phyloP scores from a whole-genome alignment of 2,797 vertebrate genomes.

The Ptychobarbus kaznakovi region DNA sequence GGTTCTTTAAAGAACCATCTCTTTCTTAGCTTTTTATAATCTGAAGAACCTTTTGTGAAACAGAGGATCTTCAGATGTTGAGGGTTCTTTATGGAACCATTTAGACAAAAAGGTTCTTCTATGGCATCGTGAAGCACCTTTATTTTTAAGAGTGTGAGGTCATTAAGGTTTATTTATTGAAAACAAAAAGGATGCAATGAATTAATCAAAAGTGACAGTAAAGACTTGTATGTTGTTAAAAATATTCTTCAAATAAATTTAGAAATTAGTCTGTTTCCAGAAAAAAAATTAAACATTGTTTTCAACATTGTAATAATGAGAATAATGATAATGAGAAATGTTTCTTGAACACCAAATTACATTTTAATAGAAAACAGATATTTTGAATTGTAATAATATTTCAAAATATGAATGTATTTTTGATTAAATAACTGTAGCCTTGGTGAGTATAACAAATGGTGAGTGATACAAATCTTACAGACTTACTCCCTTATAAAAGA shows the following conservation, averaged over 20 bases:
- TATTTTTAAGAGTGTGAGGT: no score
- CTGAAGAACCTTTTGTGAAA: no score
- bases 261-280: not conserved
- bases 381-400: not conserved
- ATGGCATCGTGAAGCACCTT: no score
- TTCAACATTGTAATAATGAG: not conserved
- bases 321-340: not conserved
- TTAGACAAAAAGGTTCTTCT: no score
- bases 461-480: not conserved
- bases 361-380: not conserved
- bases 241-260: not conserved
- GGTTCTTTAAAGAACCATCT: no score
- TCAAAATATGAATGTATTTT: not conserved
- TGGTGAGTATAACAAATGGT: not conserved
- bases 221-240: not conserved
- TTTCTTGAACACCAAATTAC: not conserved
- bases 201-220: not conserved
- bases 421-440: not conserved
- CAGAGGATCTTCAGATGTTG: no score
- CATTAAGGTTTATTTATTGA: not conserved
- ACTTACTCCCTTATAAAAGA: not conserved
- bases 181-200: not conserved
- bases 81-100: no score
- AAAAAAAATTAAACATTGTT: not conserved
- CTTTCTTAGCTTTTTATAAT: no score